Base-by-base conservation (phyloP, 2,888 invertebrate genomes). In the Neocrepidodera transversa region DNA sequence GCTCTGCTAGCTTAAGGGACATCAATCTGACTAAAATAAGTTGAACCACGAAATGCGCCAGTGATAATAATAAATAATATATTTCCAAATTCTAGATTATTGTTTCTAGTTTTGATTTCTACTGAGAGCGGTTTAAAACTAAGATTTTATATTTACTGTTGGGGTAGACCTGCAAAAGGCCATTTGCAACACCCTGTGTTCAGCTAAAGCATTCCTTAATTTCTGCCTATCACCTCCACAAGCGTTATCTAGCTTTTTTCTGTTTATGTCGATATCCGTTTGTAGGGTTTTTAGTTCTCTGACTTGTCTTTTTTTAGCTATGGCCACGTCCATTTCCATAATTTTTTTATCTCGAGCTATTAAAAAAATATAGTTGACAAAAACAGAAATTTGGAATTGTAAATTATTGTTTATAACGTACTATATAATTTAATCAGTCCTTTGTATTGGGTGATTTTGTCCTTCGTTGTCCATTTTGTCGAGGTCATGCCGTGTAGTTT, bases 391-490 rank as follows among this genome's bases (percentile, higher is more conserved):
- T n/a, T 23, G 23, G 23, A 23, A 23, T 23, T 23, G n/a, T n/a
- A n/a, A n/a, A n/a, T n/a, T n/a, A 11, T 1, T 13, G 20, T 30
- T 38, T 18, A 8, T 6, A 13, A 73, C 79, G 79, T 78, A 87
- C 88, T 86, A 68, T 86, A 84, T 53, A 88, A 78, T 72, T 85
- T 86, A 26, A 87, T 83, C 26, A 88, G 80, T 16, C 87, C 87
- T 43, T 87, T 82, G 68, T 87, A 88, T 71, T 87, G 87, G 52
- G 82, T 83, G 38, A 87, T 82, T 78, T 87, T 87, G 68, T 89
- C 88, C 67, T 82, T 84, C 42, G 85, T 85, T 1, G 85, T 82
- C 88, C 88, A 88, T 73, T 84, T 84, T 26, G 82, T 82, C 66
- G 86, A 85, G 71, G 84, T 83, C 84, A 87, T 85, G 23, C 86